These are phyloP conservation scores for Alloplasta piceator DNA, from an alignment of 2,888 invertebrate species.

Conservation along the genomic window DNA sequence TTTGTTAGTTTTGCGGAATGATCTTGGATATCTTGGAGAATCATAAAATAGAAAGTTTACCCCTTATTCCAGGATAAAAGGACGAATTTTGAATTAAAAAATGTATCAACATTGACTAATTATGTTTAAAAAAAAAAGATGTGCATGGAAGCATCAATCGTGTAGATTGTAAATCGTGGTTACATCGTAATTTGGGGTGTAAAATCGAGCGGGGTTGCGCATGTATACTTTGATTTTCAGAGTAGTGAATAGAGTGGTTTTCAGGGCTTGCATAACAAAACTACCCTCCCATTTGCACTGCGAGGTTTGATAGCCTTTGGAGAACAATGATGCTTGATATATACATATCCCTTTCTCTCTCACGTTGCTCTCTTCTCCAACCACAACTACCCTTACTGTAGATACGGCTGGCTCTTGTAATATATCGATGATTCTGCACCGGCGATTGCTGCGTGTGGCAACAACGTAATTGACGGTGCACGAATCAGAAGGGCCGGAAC, in stretches of 20 bases:
- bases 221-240: too few relatives aligned
- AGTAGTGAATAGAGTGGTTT: too few relatives aligned
- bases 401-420: slow-evolving; percentile 38
- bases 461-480: slow-evolving; percentile 56
- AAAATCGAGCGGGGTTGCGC: too few relatives aligned
- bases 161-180: background rate
- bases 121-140: too few relatives aligned
- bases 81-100: too few relatives aligned
- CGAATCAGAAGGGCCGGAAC: slow-evolving; percentile 17
- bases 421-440: slow-evolving; percentile 50
- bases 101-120: too few relatives aligned
- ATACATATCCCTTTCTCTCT: background rate
- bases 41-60: too few relatives aligned
- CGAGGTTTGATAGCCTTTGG: slow-evolving; percentile 31
- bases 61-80: too few relatives aligned
- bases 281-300: slow-evolving; percentile 7
- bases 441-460: slow-evolving; percentile 49
- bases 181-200: background rate
- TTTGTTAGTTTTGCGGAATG: too few relatives aligned
- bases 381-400: slow-evolving; percentile 29
- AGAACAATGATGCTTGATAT: slow-evolving; percentile 10
- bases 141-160: background rate
- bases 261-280: background rate
- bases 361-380: slow-evolving; percentile 15
- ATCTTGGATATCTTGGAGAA: too few relatives aligned